Conservation (phyloP, 2,797 vertebrate genomes). For the Pangasius larnaudii region DNA sequence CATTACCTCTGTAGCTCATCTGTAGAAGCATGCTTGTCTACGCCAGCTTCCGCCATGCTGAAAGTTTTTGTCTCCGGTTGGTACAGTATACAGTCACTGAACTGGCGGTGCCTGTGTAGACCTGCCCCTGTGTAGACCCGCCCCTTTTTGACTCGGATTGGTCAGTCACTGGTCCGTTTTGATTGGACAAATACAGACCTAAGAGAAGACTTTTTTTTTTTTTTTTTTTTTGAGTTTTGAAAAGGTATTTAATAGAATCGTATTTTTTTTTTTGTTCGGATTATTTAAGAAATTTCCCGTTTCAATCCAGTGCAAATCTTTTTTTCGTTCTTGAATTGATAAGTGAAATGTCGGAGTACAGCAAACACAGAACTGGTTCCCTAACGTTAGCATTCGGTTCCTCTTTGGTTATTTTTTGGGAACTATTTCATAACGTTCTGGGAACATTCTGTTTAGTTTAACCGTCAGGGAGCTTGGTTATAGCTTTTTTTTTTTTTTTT, state of each 20-base stretch:
- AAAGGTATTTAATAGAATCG: not conserved
- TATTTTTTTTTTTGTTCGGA: not conserved
- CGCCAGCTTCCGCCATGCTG: not conserved
- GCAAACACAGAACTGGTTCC: not conserved
- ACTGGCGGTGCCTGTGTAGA: too few relatives aligned
- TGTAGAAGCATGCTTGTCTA: constrained; percentile 4
- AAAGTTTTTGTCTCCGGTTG: not conserved
- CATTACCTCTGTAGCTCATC: constrained; percentile 42
- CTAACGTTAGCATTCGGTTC: not conserved
- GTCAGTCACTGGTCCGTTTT: not conserved
- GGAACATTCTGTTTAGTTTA: not conserved
- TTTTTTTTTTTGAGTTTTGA: not conserved
- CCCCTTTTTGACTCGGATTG: constrained; percentile 11
- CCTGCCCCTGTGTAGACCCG: not conserved
- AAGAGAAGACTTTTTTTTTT: not conserved
- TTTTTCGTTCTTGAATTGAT: not conserved
- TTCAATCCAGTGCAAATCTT: not conserved
- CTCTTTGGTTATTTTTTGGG: not conserved
- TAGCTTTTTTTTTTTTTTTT: too few relatives aligned
- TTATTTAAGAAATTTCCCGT: not conserved
- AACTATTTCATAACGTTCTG: not conserved
- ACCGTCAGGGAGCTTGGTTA: too few relatives aligned
- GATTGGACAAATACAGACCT: constrained; percentile 1
- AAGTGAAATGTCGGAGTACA: not conserved
- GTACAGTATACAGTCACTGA: not conserved